Base-by-base conservation (phyloP, 2,888 invertebrate species). In the Antheraea yamamai region DNA sequence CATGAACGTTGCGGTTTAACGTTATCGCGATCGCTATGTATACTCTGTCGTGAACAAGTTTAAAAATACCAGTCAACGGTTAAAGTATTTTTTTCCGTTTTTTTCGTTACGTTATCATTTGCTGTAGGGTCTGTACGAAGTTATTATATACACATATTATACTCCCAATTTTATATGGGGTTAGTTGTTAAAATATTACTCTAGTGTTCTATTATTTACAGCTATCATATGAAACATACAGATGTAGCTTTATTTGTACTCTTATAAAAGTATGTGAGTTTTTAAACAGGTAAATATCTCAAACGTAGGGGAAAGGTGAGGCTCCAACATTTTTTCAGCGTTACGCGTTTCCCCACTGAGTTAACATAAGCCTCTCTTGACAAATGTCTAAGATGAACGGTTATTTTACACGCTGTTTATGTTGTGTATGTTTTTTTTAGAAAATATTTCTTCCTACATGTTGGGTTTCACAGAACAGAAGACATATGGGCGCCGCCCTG, bases 331-430 rank as follows among this genome's bases (percentile, higher is more conserved):
- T 90, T 91, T 81, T 90, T 83, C 86, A 82, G 82, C 82, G 83
- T 81, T 84, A 89, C 88, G 88, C 87, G 86, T 88, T 89, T 88
- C 88, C 89, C 88, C 90, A 88, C 91, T 91, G 90, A 92, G 91
- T 90, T 92, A 91, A 87, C 89, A 83, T 94, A 94, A 94, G 93
- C 93, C 91, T 85, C 90, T 85, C 88, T 87, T 94, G 94, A 95
- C 94, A 95, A 94, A 95, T 95, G 93, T 88, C 89, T 89, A 90
- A 92, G 93, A 93, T 92, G 92, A 92, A 94, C 92, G 91, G 93
- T 92, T 93, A 92, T 93, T 92, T 91, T 91, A 89, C 90, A 86
- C 89, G 88, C 87, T 91, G 91, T 92, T 91, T 91, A 89, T 91
- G 87, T 88, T 90, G 81, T 87, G 83, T 80, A 84, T 88, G 81